Evolutionary conservation across 2,888 invertebrate species (phyloP).

Genomic region (Dasypolia templi): DNA sequence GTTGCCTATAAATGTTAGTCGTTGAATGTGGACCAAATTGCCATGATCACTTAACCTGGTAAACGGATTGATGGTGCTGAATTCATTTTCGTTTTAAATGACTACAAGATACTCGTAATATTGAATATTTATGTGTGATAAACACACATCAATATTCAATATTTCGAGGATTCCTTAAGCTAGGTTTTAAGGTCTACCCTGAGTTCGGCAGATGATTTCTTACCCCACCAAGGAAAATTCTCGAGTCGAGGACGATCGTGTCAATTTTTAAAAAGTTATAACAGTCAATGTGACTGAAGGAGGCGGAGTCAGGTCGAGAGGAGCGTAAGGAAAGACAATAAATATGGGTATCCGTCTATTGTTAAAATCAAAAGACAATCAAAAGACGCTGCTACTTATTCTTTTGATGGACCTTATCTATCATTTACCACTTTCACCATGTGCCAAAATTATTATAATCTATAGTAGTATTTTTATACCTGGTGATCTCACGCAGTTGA

Average conservation of each 20-base stretch:
- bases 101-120: too few species aligned
- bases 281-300: not conserved
- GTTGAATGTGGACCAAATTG: not conserved
- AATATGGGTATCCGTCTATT: not conserved
- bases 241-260: not conserved
- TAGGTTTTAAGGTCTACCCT: not conserved
- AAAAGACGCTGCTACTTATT: not conserved
- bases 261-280: not conserved
- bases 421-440: not conserved
- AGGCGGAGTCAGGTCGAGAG: not conserved
- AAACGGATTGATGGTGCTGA: not conserved
- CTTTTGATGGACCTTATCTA: not conserved
- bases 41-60: not conserved
- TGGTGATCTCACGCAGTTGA: not conserved
- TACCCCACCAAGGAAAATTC: not conserved
- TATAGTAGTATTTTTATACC: too few species aligned
- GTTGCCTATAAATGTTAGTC: not conserved
- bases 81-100: not conserved
- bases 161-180: not conserved
- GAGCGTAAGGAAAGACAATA: not conserved
- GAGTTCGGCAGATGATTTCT: not conserved
- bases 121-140: too few species aligned
- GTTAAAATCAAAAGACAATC: not conserved
- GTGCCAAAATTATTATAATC: not conserved
- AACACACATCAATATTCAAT: not conserved